Conservation (phyloP, 1,140 invertebrate species). For the Dendrolimus kikuchii region DNA sequence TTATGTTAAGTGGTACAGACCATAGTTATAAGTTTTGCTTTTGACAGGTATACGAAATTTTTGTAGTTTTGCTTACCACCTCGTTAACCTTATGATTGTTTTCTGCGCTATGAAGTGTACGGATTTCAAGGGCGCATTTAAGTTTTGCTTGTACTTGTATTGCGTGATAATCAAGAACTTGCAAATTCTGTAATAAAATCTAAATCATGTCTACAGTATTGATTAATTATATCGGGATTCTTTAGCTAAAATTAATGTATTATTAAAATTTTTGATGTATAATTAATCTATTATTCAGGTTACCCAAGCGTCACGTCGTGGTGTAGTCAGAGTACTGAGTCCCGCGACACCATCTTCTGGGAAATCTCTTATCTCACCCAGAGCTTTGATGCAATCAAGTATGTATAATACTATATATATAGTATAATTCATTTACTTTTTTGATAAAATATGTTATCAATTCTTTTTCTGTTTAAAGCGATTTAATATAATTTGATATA, state of each 20-base stretch:
- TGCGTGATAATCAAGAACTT: too few species aligned
- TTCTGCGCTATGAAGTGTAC: too few species aligned
- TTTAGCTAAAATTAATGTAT: not conserved
- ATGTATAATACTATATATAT: constrained; percentile 10
- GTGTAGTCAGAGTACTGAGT: constrained; percentile 56
- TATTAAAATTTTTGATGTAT: not conserved
- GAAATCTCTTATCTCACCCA: constrained; percentile 59
- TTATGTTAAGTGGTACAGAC: too few species aligned
- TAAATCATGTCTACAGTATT: too few species aligned
- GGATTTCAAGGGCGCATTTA: too few species aligned
- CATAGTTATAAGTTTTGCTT: too few species aligned
- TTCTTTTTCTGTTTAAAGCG: not conserved
- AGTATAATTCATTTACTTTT: not conserved
- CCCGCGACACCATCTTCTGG: constrained; percentile 51
- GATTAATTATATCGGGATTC: too few species aligned
- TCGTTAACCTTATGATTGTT: too few species aligned
- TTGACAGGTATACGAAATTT: too few species aligned
- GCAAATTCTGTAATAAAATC: too few species aligned
- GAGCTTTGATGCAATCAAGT: constrained; percentile 54
- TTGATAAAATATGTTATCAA: not conserved
- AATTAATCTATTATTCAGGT: constrained; percentile 8
- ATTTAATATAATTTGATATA: constrained; percentile 9
- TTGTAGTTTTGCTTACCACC: too few species aligned
- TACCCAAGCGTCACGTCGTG: constrained; percentile 29
- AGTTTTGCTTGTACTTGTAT: too few species aligned